Base-by-base conservation (phyloP, 2,113 vertebrate genomes). In the Dendropsophus ebraccatus region DNA sequence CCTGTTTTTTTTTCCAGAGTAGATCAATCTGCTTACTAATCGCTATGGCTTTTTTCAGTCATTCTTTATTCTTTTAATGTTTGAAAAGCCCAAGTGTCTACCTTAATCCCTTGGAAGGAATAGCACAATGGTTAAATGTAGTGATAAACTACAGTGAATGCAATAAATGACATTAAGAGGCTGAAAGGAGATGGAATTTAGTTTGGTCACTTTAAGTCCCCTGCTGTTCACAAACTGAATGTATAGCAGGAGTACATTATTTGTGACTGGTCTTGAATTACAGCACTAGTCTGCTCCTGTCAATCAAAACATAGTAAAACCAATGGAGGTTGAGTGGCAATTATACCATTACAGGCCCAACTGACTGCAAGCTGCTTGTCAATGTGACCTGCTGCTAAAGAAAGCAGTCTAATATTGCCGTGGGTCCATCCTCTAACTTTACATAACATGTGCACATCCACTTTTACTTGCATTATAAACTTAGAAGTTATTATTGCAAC, bases 171-270 rank as follows among this genome's bases (percentile, higher is more conserved):
- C 67, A 70, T 70, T 37, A 70, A 23, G 67, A 70, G 67, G 12
- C 4, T 70, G 32, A 70, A 70, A 70, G 35, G 67, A 70, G 32
- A 70, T 70, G 35, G 65, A 74, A 49, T 74, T 74, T 37, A 47
- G 72, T 74, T 74, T 74, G 72, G 37, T 49, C 72, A 74, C 28
- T 74, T 47, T n/a, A 74, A 47, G 72, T 47, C 37, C 14, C 72
- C 72, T 74, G 37, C 41, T 74, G 41, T 49, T 74, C 72, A 47
- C n/a, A 74, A 25, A 47, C 70, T 73, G 37, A 47, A 74, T 49
- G 41, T 74, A 74, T 74, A n/a, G 72, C 37, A 49, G 72, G 37
- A 49, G 72, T 47, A 47, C 49, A 74, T 74, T 74, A 49, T 74
- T 74, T 74, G 41, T n/a, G 72, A 74, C 41, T 47, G 41, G 41